phyloP scores from a whole-genome alignment of 2,113 vertebrate genomes.

The Caloenas nicobarica region DNA sequence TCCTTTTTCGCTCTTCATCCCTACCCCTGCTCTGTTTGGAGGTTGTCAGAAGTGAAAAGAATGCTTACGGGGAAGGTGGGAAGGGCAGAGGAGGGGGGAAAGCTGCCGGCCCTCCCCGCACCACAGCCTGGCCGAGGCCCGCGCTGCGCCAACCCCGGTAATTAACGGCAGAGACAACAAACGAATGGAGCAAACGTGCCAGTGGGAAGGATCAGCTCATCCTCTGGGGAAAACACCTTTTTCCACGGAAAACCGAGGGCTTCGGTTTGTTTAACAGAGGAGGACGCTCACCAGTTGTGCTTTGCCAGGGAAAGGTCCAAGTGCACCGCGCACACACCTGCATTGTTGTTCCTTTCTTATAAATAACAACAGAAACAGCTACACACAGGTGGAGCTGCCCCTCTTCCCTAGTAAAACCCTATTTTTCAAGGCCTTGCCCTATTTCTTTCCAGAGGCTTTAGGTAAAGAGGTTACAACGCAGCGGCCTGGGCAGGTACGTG shows the following conservation, averaged over 20 bases:
- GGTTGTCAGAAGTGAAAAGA: neutral
- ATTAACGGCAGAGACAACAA: neutral
- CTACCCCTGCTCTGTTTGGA: too few relatives aligned
- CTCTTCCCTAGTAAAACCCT: neutral
- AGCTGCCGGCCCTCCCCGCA: neutral
- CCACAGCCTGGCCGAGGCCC: neutral
- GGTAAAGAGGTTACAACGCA: neutral
- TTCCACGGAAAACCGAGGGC: neutral
- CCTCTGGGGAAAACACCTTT: neutral
- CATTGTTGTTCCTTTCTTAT: rapidly evolving
- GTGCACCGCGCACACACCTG: rapidly evolving
- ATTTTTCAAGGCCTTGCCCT: neutral
- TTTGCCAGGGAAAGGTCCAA: neutral
- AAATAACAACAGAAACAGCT: neutral
- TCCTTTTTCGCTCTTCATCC: neutral
- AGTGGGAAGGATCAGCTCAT: neutral
- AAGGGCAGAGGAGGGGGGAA: neutral
- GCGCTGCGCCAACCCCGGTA: neutral
- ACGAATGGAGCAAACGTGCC: rapidly evolving
- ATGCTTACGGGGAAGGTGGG: too few relatives aligned
- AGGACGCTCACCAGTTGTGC: neutral
- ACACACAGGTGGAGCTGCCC: neutral
- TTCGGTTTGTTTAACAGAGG: neutral
- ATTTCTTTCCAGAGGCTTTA: neutral
- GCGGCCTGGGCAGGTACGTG: slow-evolving; percentile 4